A percentile compares a stretch with the other conserved stretches of the same genome.
Conservation (phyloP, 1,140 invertebrate genomes). For the Rhopalosiphum maidis region DNA sequence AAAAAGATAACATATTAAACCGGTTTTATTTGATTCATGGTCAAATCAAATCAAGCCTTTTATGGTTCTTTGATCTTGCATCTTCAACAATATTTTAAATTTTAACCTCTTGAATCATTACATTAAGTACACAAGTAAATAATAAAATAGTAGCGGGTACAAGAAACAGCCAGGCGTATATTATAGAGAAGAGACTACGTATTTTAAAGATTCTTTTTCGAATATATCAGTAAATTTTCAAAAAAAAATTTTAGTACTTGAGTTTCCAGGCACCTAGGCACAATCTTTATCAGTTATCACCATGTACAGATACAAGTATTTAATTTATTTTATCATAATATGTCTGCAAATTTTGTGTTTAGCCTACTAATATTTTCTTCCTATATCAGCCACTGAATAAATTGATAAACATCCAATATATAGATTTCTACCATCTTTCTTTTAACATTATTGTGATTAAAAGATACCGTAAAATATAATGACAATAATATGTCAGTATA, state of each 20-base stretch:
- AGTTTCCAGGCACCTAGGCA: background rate
- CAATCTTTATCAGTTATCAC: background rate
- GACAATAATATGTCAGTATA: background rate
- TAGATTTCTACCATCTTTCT: background rate
- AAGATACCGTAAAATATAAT: background rate
- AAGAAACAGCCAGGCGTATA: background rate
- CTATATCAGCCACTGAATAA: background rate
- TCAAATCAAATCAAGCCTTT: conserved; percentile 9
- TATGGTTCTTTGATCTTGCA: background rate
- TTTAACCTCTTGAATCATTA: background rate
- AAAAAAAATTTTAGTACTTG: background rate
- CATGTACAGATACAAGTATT: background rate
- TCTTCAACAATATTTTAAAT: background rate
- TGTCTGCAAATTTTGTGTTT: no score
- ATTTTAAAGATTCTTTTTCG: background rate
- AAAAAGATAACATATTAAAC: background rate
- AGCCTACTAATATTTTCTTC: background rate
- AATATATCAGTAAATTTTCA: background rate
- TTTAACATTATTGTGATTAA: background rate
- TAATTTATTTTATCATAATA: no score
- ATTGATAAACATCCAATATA: background rate
- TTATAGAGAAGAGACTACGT: no score
- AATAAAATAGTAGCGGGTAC: background rate
- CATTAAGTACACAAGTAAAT: background rate
- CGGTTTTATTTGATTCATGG: conserved; percentile 19